Evolutionary conservation across 2,797 vertebrate genomes (phyloP).

Genomic region (Rhinoraja longicauda): DNA sequence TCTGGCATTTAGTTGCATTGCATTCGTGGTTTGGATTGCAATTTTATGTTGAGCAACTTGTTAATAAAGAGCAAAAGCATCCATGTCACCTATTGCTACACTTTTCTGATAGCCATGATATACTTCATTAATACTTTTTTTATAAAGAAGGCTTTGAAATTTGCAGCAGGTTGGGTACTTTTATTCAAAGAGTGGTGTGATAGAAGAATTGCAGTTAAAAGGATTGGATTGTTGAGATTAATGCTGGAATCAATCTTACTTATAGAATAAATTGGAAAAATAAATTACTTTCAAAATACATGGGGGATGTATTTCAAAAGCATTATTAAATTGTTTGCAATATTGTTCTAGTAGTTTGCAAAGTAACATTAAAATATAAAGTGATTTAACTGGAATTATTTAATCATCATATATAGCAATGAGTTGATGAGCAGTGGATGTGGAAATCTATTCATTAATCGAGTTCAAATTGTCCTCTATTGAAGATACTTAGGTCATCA

Average conservation of each 20-base stretch:
- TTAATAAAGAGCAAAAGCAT: background rate
- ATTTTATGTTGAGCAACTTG: background rate
- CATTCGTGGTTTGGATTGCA: background rate
- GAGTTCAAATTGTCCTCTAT: background rate
- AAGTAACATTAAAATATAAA: constrained; percentile 16
- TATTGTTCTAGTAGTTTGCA: background rate
- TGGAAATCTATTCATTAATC: constrained; percentile 23
- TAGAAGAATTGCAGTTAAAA: background rate
- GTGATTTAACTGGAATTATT: constrained; percentile 2
- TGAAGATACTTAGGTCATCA: background rate
- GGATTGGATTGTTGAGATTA: background rate
- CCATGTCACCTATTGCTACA: background rate
- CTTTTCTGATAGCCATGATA: background rate
- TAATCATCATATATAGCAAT: background rate
- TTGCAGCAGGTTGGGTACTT: background rate
- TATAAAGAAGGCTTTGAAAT: background rate
- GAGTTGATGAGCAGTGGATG: constrained; percentile 4
- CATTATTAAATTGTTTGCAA: constrained; percentile 17
- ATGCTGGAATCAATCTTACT: background rate
- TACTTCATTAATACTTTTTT: background rate
- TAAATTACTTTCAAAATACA: background rate
- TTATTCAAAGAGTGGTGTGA: background rate
- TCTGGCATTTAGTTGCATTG: background rate
- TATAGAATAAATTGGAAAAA: background rate
- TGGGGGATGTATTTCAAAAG: background rate